Conservation (phyloP, 1,140 invertebrate species). For the Dolichoris vasculosae region DNA sequence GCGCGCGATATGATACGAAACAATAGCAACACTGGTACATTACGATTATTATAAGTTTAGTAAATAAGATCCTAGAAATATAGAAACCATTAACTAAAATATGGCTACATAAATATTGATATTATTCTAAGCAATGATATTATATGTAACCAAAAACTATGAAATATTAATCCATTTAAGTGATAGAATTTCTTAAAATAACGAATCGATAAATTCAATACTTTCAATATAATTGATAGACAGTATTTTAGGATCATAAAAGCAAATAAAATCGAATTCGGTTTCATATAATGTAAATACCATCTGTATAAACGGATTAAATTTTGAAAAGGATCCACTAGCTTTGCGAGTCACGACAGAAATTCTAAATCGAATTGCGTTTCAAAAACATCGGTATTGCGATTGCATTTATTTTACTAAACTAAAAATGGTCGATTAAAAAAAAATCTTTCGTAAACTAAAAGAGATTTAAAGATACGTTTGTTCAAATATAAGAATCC, state of each 20-base stretch:
- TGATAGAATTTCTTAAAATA: background rate
- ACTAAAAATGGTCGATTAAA: too few relatives aligned
- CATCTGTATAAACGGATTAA: background rate
- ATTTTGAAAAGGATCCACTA: background rate
- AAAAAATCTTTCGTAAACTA: too few relatives aligned
- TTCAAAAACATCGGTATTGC: background rate
- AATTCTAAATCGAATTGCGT: background rate
- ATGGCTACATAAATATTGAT: background rate
- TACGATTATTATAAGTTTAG: background rate
- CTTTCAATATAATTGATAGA: background rate
- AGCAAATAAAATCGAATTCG: background rate
- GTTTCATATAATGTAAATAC: background rate
- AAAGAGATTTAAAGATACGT: too few relatives aligned
- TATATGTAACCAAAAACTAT: background rate
- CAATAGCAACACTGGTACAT: background rate
- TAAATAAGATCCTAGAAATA: background rate
- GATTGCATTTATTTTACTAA: background rate
- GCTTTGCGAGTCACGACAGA: background rate
- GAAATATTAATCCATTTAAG: background rate
- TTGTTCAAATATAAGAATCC: too few relatives aligned
- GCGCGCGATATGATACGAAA: background rate
- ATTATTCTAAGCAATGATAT: background rate
- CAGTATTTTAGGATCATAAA: background rate
- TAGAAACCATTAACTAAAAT: background rate
- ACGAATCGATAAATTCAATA: background rate